Evolutionary conservation across 2,113 vertebrate genomes (phyloP).

Genomic region (Melanotaenia duboulayi): DNA sequence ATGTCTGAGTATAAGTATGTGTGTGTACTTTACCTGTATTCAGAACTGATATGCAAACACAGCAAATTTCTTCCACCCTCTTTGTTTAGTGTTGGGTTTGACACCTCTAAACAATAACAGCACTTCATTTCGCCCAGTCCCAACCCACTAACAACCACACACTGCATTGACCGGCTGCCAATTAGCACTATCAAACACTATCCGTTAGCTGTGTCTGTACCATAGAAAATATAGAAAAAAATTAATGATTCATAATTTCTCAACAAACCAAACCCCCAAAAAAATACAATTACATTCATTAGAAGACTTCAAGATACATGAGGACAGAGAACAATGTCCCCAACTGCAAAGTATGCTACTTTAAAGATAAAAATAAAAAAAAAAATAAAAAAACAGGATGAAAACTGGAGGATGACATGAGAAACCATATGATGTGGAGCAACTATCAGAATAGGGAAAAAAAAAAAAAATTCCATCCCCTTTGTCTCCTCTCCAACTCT

Average conservation of each 20-base stretch:
- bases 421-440: constrained; percentile 9
- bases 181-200: constrained; percentile 82
- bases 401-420: neutral
- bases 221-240: constrained; percentile 50
- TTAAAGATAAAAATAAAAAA: constrained; percentile 19
- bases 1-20: constrained; percentile 12
- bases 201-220: constrained; percentile 75
- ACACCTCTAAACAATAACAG: constrained; percentile 84
- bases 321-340: constrained; percentile 12
- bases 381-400: too few relatives aligned
- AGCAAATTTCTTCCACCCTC: constrained; percentile 78
- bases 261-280: constrained; percentile 19
- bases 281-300: constrained; percentile 58
- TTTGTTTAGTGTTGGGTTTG: constrained; percentile 83
- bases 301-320: constrained; percentile 17
- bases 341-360: constrained; percentile 35
- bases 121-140: constrained; percentile 75
- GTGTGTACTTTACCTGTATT: constrained; percentile 53
- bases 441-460: constrained; percentile 17
- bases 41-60: constrained; percentile 68
- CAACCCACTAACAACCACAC: constrained; percentile 73
- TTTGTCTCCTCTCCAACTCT: constrained; percentile 10
- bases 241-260: constrained; percentile 62
- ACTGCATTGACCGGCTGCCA: constrained; percentile 76
- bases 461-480: constrained; percentile 29